phyloP scores from a whole-genome alignment of 2,888 invertebrate species.

The Romanomermis culicivorax region DNA sequence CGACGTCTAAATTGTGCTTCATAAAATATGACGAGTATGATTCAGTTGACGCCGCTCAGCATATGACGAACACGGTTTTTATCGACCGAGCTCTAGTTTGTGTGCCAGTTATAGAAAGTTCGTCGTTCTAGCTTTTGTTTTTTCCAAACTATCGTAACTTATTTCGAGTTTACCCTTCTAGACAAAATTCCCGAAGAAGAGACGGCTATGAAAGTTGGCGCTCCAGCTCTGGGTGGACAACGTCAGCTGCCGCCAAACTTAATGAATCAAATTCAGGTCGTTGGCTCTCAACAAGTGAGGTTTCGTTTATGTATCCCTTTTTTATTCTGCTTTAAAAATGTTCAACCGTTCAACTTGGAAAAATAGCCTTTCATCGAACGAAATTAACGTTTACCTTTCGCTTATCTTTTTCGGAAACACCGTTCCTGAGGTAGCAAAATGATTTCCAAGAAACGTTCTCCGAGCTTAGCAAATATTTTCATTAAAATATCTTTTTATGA shows the following conservation, averaged over 20 bases:
- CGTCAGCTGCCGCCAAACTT: slow-evolving; percentile 61
- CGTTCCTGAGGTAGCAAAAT: no score
- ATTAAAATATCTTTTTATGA: neutral
- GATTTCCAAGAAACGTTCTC: neutral
- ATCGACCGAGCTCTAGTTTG: slow-evolving; percentile 90
- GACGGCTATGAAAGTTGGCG: slow-evolving; percentile 70
- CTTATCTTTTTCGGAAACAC: no score
- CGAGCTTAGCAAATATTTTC: neutral
- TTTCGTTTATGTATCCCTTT: no score
- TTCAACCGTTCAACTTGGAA: no score
- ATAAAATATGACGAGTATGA: slow-evolving; percentile 72
- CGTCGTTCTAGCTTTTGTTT: neutral
- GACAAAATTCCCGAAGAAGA: slow-evolving; percentile 87
- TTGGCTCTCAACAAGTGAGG: slow-evolving; percentile 13
- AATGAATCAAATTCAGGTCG: slow-evolving; percentile 43
- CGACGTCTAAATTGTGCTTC: slow-evolving; percentile 54
- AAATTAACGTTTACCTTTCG: no score
- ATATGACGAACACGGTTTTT: slow-evolving; percentile 94
- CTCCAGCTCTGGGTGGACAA: slow-evolving; percentile 42
- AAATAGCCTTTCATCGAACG: no score
- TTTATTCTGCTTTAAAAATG: no score
- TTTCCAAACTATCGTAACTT: neutral
- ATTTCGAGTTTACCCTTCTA: slow-evolving; percentile 24
- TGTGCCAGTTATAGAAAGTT: slow-evolving; percentile 54
- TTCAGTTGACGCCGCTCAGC: slow-evolving; percentile 81